Evolutionary conservation across 2,797 vertebrate species (phyloP).

Genomic region (Pelodytes ibericus): DNA sequence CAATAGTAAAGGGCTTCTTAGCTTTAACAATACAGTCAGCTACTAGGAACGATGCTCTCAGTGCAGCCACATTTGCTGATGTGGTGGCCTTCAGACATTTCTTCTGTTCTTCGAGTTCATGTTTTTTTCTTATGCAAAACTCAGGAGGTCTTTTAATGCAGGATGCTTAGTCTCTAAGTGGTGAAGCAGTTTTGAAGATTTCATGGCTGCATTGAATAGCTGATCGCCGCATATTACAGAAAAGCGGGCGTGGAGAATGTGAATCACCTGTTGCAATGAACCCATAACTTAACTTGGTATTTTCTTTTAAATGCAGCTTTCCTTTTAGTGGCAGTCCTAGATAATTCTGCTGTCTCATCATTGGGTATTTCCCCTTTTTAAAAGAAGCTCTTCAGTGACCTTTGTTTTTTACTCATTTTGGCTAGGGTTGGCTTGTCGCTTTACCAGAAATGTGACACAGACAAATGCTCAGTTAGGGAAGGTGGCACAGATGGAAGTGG

Average conservation of each 20-base stretch:
- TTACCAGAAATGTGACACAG: background rate
- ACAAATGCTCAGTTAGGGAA: background rate
- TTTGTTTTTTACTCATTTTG: conserved; percentile 1
- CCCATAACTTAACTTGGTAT: too few species aligned
- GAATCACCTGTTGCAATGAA: conserved; percentile 20
- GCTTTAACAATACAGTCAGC: conserved; percentile 20
- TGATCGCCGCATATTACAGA: background rate
- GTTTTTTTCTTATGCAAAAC: conserved; percentile 30
- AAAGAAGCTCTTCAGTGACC: conserved; percentile 6
- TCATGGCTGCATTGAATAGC: background rate
- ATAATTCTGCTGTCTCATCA: conserved; percentile 9
- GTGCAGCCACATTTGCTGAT: background rate
- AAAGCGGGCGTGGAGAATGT: background rate
- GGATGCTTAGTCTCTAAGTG: conserved; percentile 20
- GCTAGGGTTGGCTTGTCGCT: background rate
- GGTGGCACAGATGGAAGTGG: background rate
- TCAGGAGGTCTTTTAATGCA: conserved; percentile 6
- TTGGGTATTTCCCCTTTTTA: background rate
- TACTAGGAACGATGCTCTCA: conserved; percentile 9
- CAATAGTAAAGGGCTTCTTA: conserved; percentile 31
- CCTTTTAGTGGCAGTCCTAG: conserved; percentile 23
- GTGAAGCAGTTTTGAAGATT: conserved; percentile 8
- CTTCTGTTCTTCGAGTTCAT: conserved; percentile 10
- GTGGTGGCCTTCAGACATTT: background rate
- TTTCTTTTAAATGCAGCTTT: conserved; percentile 19